Conservation (phyloP, 2,797 vertebrate species). For the Gallinago solitaria region DNA sequence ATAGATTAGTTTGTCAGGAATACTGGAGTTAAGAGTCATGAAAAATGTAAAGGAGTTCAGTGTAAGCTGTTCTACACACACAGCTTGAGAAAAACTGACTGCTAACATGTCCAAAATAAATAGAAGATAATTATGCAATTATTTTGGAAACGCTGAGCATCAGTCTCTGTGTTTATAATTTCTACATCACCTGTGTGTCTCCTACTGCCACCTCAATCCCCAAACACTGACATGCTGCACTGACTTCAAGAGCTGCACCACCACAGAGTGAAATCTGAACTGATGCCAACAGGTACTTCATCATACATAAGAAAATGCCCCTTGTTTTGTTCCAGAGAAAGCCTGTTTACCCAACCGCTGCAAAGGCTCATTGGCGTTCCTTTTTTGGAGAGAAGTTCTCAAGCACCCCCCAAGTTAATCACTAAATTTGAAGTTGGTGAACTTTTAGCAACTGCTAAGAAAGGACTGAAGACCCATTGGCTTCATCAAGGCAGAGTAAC, state of each 20-base stretch:
- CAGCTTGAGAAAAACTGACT: not conserved
- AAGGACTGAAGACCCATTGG: not conserved
- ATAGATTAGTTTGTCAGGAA: not conserved
- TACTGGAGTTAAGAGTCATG: not conserved
- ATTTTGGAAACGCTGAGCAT: not conserved
- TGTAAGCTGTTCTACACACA: not conserved
- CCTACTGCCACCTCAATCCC: not conserved
- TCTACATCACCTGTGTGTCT: not conserved
- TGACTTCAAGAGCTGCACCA: not conserved
- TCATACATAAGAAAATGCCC: not conserved
- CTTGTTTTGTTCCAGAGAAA: not conserved
- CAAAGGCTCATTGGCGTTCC: not conserved
- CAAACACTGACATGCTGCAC: not conserved
- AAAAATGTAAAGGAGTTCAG: not conserved
- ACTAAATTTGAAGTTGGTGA: not conserved
- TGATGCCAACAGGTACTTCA: fast-evolving
- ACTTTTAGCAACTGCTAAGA: not conserved
- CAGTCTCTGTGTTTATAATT: not conserved
- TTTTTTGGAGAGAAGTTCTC: not conserved
- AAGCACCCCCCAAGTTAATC: not conserved
- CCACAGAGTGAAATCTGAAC: not conserved
- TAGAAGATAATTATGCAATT: not conserved
- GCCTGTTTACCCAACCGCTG: not conserved
- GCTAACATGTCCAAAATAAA: not conserved
- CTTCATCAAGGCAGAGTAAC: not conserved